phyloP scores from a whole-genome alignment of 2,888 invertebrate genomes.

The Thysanoteuthis rhombus region DNA sequence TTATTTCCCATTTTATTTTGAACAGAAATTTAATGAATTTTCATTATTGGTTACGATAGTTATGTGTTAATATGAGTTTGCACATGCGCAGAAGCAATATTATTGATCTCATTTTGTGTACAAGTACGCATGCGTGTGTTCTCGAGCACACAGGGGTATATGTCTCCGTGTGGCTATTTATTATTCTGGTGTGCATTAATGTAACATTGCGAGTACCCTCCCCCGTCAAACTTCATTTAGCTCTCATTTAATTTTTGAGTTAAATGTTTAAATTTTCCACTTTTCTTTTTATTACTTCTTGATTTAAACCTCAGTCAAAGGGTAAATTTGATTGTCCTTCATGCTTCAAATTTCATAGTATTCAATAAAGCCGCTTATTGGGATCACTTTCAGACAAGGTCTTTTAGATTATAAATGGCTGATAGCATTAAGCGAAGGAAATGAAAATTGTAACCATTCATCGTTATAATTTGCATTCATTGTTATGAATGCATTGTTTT shows the following conservation, averaged over 20 bases:
- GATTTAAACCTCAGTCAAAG: too few species aligned
- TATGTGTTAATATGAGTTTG: neutral
- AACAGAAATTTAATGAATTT: too few species aligned
- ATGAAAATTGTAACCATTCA: too few species aligned
- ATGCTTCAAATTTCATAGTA: too few species aligned
- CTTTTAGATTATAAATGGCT: too few species aligned
- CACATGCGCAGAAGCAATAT: neutral
- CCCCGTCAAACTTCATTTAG: neutral
- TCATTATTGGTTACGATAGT: neutral
- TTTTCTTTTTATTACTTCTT: neutral
- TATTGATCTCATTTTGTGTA: neutral
- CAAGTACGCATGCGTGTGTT: neutral
- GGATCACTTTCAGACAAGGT: too few species aligned
- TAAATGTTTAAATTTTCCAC: neutral
- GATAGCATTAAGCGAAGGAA: too few species aligned
- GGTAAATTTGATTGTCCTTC: too few species aligned
- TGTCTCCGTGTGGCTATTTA: neutral
- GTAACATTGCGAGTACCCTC: neutral
- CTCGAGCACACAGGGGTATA: neutral
- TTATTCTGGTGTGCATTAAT: neutral
- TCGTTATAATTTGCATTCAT: too few species aligned
- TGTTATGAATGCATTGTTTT: too few species aligned
- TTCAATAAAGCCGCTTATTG: too few species aligned
- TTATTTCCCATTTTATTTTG: too few species aligned
- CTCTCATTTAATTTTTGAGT: neutral